Percentiles rank a stretch among this genome's conserved stretches.
Evolutionary conservation across 1,140 invertebrate genomes (phyloP).

Genomic region (Bombus haemorrhoidalis): DNA sequence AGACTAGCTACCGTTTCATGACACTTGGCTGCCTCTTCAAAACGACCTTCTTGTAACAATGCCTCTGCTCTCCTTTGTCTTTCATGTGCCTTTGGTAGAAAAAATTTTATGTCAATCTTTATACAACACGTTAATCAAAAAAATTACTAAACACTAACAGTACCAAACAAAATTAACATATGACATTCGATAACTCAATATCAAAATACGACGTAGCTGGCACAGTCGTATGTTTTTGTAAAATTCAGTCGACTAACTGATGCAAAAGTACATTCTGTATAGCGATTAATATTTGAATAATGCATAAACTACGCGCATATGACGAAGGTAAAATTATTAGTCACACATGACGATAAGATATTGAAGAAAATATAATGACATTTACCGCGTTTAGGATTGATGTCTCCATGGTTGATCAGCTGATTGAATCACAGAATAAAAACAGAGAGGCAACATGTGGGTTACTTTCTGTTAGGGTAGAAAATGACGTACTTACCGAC

Average conservation of each 20-base stretch:
- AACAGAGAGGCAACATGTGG: slow-evolving; percentile 50
- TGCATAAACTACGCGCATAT: not conserved
- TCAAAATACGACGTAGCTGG: not conserved
- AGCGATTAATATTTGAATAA: not conserved
- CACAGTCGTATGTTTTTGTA: slow-evolving; percentile 22
- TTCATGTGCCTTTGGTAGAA: slow-evolving; percentile 84
- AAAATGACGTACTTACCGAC: slow-evolving; percentile 15
- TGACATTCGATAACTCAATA: not conserved
- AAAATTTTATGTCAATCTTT: not conserved
- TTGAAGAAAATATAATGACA: not conserved
- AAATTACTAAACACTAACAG: not conserved
- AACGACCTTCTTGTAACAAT: slow-evolving; percentile 83
- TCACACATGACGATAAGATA: not conserved
- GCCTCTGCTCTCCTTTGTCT: slow-evolving; percentile 86
- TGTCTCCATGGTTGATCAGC: slow-evolving; percentile 70
- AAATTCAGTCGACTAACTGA: not conserved
- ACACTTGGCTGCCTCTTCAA: slow-evolving; percentile 85
- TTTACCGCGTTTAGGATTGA: slow-evolving; percentile 73
- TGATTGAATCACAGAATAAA: slow-evolving; percentile 48
- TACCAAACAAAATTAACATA: not conserved
- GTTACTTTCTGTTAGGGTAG: slow-evolving; percentile 13
- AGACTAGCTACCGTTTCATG: slow-evolving; percentile 85
- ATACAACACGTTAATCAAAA: not conserved
- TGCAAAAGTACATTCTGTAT: not conserved
- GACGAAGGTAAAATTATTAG: not conserved